These are phyloP conservation scores for Lipotes vexillifer DNA, from an alignment of 2,113 vertebrate species.

Conservation along the genomic window DNA sequence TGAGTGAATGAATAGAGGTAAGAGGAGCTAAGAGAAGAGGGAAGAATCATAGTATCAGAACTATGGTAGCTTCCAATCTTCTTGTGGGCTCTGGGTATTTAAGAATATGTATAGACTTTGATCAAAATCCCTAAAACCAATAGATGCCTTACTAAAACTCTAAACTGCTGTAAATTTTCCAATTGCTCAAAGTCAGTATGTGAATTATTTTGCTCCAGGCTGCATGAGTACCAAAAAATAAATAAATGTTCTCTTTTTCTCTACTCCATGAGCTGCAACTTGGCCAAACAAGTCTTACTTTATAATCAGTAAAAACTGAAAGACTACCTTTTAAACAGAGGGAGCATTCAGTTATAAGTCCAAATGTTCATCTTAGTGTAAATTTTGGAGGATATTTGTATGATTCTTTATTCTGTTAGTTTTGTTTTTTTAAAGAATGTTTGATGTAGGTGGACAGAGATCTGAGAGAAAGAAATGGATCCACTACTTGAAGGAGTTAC, in stretches of 20 bases:
- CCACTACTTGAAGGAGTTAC: constrained; percentile 85
- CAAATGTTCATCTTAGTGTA: neutral
- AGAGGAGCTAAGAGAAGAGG: neutral
- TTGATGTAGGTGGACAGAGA: constrained; percentile 84
- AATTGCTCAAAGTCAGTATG: neutral
- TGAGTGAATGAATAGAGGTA: neutral
- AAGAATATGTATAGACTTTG: neutral
- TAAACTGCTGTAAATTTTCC: neutral
- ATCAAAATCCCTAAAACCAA: neutral
- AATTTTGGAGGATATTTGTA: neutral
- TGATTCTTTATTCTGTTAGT: neutral
- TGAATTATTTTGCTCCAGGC: neutral
- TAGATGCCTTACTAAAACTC: neutral
- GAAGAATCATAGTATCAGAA: neutral
- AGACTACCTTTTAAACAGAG: neutral
- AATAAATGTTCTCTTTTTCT: neutral
- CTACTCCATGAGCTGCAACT: neutral
- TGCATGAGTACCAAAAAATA: neutral
- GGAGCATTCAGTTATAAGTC: neutral
- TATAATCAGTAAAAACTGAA: neutral
- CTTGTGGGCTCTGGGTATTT: neutral
- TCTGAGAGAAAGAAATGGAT: constrained; percentile 87
- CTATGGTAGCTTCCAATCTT: neutral
- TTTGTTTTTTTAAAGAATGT: constrained; percentile 78
- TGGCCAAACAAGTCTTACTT: neutral